Percentiles rank a stretch among this genome's conserved stretches.
Conservation (phyloP, 2,797 vertebrate species). For the Botia kubotai region DNA sequence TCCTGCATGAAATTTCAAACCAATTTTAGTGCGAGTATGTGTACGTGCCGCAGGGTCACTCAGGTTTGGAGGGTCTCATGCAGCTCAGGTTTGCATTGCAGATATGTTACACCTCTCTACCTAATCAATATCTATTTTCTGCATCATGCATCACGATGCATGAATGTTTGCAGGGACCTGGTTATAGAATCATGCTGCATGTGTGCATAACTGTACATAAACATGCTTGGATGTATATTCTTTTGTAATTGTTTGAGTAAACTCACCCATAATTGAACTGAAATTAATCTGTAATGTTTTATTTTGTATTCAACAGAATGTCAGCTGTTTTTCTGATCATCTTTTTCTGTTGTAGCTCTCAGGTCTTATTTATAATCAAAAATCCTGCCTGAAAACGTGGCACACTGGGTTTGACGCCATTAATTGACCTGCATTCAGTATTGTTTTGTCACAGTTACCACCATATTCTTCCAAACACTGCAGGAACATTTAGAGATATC, state of each 20-base stretch:
- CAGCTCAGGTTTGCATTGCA: background rate
- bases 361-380: background rate
- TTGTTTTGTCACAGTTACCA: background rate
- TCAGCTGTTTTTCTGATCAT: background rate
- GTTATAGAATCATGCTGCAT: background rate
- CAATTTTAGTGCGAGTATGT: conserved; percentile 15
- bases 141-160: background rate
- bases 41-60: background rate
- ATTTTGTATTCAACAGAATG: too few relatives aligned
- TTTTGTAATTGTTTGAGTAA: too few relatives aligned
- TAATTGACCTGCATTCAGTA: background rate
- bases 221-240: too few relatives aligned
- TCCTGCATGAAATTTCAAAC: conserved; percentile 35
- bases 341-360: background rate
- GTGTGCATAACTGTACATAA: background rate
- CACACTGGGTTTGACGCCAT: background rate
- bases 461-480: background rate
- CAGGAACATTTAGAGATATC: background rate
- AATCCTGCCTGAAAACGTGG: background rate
- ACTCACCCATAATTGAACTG: too few relatives aligned
- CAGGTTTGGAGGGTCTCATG: background rate
- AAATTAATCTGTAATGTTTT: too few relatives aligned
- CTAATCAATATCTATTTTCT: conserved; percentile 6
- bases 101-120: background rate
- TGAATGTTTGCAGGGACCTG: background rate